These are phyloP conservation scores for Naja naja DNA, from an alignment of 2,113 vertebrate species.

Conservation along the genomic window DNA sequence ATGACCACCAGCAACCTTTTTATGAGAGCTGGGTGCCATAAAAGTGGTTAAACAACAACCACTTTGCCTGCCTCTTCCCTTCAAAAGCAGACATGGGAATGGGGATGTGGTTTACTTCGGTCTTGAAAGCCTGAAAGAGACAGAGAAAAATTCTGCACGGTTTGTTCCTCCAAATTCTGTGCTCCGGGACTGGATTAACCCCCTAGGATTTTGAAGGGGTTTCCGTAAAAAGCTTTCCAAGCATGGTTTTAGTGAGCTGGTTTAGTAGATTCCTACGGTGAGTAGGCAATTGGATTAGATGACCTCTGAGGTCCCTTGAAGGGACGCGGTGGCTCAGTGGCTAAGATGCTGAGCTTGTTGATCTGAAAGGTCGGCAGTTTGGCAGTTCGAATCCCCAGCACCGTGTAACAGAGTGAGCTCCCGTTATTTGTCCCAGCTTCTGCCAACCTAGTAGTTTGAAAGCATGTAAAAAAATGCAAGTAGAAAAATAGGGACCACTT, in stretches of 20 bases:
- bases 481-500: too few species aligned
- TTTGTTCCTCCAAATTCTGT: slow-evolving; percentile 32
- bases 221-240: neutral
- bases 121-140: neutral
- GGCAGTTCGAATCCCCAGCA: too few species aligned
- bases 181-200: neutral
- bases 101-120: slow-evolving; percentile 41
- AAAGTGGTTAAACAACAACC: slow-evolving; percentile 41
- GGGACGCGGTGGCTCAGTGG: too few species aligned
- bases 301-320: neutral
- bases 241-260: neutral
- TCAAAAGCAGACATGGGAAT: slow-evolving; percentile 37
- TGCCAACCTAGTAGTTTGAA: too few species aligned
- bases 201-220: neutral
- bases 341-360: too few species aligned
- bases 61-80: slow-evolving; percentile 49
- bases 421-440: too few species aligned
- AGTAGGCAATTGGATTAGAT: neutral
- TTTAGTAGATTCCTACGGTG: neutral
- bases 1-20: slow-evolving; percentile 59
- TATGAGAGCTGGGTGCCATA: slow-evolving; percentile 23
- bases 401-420: too few species aligned
- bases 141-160: fast-evolving
- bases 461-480: too few species aligned
- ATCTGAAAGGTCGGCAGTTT: too few species aligned